phyloP scores from a whole-genome alignment of 2,888 invertebrate genomes.

The Drosophila multiciliata region DNA sequence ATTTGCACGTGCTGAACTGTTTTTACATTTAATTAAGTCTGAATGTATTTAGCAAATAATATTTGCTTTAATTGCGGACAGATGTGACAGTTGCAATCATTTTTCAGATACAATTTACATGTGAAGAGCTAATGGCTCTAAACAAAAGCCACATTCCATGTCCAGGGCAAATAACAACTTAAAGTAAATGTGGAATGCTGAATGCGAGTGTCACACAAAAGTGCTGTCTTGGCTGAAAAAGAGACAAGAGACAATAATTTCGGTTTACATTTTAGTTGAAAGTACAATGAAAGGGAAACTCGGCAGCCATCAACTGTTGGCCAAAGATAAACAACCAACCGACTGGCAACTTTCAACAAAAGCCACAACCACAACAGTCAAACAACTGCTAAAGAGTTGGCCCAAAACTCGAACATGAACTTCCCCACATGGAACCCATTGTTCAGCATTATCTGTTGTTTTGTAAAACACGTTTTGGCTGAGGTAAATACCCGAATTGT shows the following conservation, averaged over 20 bases:
- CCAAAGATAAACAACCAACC: constrained; percentile 53
- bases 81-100: constrained; percentile 1
- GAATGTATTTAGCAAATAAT: constrained; percentile 31
- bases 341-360: constrained; percentile 51
- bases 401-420: not conserved
- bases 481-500: constrained; percentile 48
- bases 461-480: constrained; percentile 28
- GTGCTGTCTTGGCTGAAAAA: constrained; percentile 36
- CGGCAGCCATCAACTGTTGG: constrained; percentile 42
- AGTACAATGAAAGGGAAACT: constrained; percentile 42
- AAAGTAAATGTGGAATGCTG: constrained; percentile 32
- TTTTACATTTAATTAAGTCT: constrained; percentile 38
- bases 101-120: constrained; percentile 26
- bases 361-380: constrained; percentile 50
- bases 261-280: constrained; percentile 34
- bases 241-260: constrained; percentile 28
- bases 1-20: constrained; percentile 23
- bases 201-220: constrained; percentile 35
- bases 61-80: constrained; percentile 40
- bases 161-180: constrained; percentile 20
- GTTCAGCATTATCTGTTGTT: constrained; percentile 32
- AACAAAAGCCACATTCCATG: not conserved
- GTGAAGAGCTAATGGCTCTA: constrained; percentile 35
- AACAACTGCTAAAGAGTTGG: constrained; percentile 52
- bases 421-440: constrained; percentile 14